phyloP scores from a whole-genome alignment of 1,140 invertebrate genomes.

The Drosophila kepulauana region DNA sequence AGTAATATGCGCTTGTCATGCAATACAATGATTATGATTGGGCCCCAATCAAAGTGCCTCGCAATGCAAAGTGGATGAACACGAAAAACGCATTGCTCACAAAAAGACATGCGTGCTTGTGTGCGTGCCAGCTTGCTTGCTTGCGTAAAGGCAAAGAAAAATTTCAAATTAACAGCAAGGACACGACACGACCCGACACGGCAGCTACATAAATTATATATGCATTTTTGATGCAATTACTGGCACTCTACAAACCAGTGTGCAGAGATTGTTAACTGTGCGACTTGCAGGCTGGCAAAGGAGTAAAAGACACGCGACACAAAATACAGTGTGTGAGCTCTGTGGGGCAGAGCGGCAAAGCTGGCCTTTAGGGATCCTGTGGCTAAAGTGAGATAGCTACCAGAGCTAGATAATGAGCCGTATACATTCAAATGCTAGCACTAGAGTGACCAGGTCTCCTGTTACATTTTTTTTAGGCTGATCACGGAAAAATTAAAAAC shows the following conservation, averaged over 20 bases:
- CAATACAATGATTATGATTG: conserved; percentile 69
- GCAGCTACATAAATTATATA: conserved; percentile 2
- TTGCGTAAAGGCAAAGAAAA: not conserved
- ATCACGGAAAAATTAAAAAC: not conserved
- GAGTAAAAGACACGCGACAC: not conserved
- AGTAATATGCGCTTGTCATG: conserved; percentile 74
- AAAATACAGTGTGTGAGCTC: not conserved
- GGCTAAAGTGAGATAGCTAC: not conserved
- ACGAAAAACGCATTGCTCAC: conserved; percentile 13
- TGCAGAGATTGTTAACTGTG: conserved; percentile 14
- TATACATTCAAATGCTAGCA: not conserved
- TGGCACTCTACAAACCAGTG: conserved; percentile 3
- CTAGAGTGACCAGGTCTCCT: not conserved
- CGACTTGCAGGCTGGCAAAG: not conserved
- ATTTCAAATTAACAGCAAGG: conserved; percentile 8
- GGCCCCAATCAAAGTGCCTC: conserved; percentile 35
- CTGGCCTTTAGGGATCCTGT: not conserved
- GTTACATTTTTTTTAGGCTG: not conserved
- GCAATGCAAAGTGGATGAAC: conserved; percentile 15
- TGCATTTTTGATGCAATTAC: conserved; percentile 8
- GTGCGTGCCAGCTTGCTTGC: not conserved
- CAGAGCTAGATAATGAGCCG: not conserved
- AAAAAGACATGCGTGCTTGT: not conserved
- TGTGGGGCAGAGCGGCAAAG: not conserved
- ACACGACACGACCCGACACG: not conserved